Percentiles rank a stretch among this genome's conserved stretches.
Evolutionary conservation across 2,888 invertebrate species (phyloP).

Genomic region (Drosophila rubida): DNA sequence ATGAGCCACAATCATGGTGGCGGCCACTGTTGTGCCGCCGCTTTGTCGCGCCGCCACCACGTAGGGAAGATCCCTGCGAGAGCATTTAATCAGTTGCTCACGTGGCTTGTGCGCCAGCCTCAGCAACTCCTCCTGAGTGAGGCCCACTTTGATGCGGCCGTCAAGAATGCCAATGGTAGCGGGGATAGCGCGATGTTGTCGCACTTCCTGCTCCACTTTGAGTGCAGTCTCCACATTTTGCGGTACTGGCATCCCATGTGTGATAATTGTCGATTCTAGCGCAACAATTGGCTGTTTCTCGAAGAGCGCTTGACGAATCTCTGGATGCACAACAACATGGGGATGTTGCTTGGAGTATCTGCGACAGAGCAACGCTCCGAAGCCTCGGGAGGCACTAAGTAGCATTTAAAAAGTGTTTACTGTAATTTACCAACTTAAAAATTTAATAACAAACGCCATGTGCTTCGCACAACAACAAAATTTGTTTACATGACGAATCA

Average conservation of each 20-base stretch:
- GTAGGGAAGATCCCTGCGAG: constrained; percentile 93
- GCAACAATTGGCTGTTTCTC: constrained; percentile 92
- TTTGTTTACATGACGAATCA: constrained; percentile 19
- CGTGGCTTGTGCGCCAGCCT: constrained; percentile 86
- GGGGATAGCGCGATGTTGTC: constrained; percentile 92
- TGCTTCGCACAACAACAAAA: neutral
- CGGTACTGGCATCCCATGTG: constrained; percentile 99
- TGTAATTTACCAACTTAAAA: neutral
- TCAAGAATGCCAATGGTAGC: constrained; percentile 96
- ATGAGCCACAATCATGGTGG: constrained; percentile 94
- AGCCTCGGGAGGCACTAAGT: constrained; percentile 15
- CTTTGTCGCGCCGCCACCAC: constrained; percentile 89
- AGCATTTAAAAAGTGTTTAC: neutral
- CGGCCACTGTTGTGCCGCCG: constrained; percentile 98
- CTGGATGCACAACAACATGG: constrained; percentile 86
- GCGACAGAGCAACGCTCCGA: constrained; percentile 22
- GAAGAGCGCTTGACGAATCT: constrained; percentile 88
- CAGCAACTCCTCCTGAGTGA: constrained; percentile 88
- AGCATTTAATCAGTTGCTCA: constrained; percentile 89
- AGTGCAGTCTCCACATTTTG: constrained; percentile 94
- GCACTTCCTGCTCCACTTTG: constrained; percentile 90
- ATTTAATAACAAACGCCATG: constrained; percentile 13
- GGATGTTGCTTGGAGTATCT: constrained; percentile 29
- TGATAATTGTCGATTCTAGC: constrained; percentile 98
- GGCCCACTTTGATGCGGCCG: constrained; percentile 93